phyloP scores from a whole-genome alignment of 2,113 vertebrate species.

The Caretta caretta region DNA sequence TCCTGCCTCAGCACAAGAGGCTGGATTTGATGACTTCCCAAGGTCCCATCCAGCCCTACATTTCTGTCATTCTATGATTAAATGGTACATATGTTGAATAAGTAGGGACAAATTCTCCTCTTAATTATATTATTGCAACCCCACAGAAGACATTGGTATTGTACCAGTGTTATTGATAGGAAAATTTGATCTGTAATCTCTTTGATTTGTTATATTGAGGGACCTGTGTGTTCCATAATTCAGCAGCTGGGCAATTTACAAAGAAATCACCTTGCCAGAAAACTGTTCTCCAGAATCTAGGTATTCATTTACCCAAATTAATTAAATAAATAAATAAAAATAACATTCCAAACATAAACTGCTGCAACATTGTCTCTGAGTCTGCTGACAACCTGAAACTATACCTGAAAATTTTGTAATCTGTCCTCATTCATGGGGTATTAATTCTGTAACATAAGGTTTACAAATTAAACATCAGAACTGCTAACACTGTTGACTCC shows the following conservation, averaged over 20 bases:
- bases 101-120: neutral
- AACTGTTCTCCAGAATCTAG: neutral
- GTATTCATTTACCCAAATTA: neutral
- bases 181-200: neutral
- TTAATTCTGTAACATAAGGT: neutral
- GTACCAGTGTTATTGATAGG: neutral
- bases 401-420: neutral
- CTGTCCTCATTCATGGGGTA: accelerated
- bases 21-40: neutral
- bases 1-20: neutral
- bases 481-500: neutral
- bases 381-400: neutral
- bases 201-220: neutral
- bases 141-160: neutral
- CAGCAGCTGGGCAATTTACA: neutral
- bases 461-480: neutral
- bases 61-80: neutral
- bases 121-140: neutral
- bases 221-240: neutral
- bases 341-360: neutral
- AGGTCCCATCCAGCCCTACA: neutral
- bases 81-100: neutral
- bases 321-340: neutral
- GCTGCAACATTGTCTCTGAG: neutral
- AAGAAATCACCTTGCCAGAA: neutral